A percentile compares a stretch with the other conserved stretches of the same genome.
Evolutionary conservation across 1,140 invertebrate species (phyloP).

Genomic region (Leptinotarsa defecta): DNA sequence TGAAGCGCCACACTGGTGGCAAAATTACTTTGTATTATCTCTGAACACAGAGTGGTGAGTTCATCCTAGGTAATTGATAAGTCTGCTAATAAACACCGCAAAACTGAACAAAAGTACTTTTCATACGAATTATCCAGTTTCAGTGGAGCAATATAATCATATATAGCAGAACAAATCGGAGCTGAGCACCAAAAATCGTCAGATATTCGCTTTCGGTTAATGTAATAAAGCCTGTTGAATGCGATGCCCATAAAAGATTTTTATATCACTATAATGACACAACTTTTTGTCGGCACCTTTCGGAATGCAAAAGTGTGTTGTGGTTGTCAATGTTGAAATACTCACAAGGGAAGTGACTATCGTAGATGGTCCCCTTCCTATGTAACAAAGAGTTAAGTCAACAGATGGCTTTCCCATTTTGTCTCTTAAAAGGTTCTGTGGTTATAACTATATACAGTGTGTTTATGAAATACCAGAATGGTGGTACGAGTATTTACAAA

Average conservation of each 20-base stretch:
- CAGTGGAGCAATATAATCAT: conserved; percentile 3
- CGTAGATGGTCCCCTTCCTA: background rate
- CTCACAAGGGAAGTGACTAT: conserved; percentile 9
- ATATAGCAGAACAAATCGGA: conserved; percentile 22
- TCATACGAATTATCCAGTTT: background rate
- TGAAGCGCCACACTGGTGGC: too few species aligned
- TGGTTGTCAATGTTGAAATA: conserved; percentile 43
- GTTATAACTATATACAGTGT: too few species aligned
- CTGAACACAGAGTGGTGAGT: too few species aligned
- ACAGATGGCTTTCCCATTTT: too few species aligned
- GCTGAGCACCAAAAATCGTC: conserved; percentile 14
- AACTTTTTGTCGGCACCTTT: conserved; percentile 43
- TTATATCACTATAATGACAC: conserved; percentile 42
- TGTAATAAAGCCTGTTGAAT: conserved; percentile 35
- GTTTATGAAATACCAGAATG: too few species aligned
- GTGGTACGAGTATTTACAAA: too few species aligned
- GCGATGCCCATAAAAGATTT: conserved; percentile 41
- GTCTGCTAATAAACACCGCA: too few species aligned
- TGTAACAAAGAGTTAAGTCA: background rate
- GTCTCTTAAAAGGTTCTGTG: too few species aligned
- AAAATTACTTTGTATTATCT: too few species aligned
- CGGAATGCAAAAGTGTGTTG: conserved; percentile 37
- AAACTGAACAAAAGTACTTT: too few species aligned
- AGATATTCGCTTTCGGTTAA: conserved; percentile 23
- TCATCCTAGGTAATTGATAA: too few species aligned